Evolutionary conservation across 2,888 invertebrate genomes (phyloP).

Genomic region (Eudasyphora cyanicolor): DNA sequence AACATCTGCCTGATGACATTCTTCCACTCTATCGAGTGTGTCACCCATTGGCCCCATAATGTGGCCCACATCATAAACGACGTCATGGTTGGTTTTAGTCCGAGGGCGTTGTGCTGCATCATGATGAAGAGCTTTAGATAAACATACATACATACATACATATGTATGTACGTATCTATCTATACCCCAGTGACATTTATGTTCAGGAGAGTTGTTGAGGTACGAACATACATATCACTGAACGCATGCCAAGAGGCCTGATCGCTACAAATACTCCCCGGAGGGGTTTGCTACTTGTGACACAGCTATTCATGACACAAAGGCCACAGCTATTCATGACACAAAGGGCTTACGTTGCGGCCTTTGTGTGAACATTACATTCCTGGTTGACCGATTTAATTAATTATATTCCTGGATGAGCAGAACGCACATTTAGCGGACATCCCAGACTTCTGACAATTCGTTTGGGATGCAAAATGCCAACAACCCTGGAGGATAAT

Average conservation of each 20-base stretch:
- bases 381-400: not conserved
- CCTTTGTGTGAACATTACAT: not conserved
- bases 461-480: constrained; percentile 13
- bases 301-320: not conserved
- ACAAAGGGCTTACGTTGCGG: not conserved
- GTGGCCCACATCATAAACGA: not conserved
- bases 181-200: not conserved
- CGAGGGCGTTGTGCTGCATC: not conserved
- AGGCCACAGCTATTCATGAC: not conserved
- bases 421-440: not conserved
- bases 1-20: too few relatives aligned
- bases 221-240: too few relatives aligned
- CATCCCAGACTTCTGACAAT: constrained; percentile 1
- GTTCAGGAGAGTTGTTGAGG: not conserved
- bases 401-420: not conserved
- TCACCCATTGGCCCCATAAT: too few relatives aligned
- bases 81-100: not conserved
- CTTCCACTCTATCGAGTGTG: too few relatives aligned
- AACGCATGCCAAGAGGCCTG: not conserved
- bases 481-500: not conserved
- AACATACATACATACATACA: not conserved
- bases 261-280: not conserved
- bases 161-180: too few relatives aligned
- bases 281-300: too few relatives aligned
- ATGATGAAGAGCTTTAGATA: not conserved